phyloP scores from a whole-genome alignment of 2,797 vertebrate genomes.

The Sitta carolinensis region DNA sequence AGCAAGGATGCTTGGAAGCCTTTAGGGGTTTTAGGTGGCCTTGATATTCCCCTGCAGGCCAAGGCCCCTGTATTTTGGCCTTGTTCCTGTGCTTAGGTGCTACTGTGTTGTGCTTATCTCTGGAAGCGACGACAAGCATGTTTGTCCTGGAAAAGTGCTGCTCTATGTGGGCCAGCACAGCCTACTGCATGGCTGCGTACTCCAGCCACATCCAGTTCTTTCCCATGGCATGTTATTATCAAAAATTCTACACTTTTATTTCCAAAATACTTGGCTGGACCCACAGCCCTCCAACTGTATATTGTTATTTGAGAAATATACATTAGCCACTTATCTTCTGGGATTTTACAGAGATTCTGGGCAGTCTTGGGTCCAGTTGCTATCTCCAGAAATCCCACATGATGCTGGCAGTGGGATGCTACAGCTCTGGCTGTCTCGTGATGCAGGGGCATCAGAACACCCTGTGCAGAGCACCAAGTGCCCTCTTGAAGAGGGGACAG shows the following conservation, averaged over 20 bases:
- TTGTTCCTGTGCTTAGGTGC: background rate
- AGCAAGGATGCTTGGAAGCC: background rate
- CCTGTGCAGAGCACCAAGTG: background rate
- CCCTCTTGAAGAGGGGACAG: background rate
- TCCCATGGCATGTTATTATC: background rate
- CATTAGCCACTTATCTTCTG: background rate
- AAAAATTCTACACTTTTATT: background rate
- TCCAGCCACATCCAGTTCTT: background rate
- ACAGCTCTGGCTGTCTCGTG: rapidly evolving
- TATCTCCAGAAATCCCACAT: background rate
- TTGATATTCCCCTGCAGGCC: background rate
- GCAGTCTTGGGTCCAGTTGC: background rate
- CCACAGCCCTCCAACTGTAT: background rate
- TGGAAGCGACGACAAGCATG: background rate
- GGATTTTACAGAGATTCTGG: background rate
- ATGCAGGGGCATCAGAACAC: rapidly evolving
- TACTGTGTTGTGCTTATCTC: background rate
- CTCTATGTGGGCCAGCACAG: background rate
- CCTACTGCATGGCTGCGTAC: rapidly evolving
- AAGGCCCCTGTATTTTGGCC: background rate
- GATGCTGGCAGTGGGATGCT: rapidly evolving
- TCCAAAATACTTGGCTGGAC: background rate
- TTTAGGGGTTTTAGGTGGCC: background rate
- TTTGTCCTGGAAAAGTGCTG: background rate
- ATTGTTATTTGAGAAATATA: background rate